Base-by-base conservation (phyloP, 1,140 invertebrate genomes). In the Mizuhopecten yessoensis region DNA sequence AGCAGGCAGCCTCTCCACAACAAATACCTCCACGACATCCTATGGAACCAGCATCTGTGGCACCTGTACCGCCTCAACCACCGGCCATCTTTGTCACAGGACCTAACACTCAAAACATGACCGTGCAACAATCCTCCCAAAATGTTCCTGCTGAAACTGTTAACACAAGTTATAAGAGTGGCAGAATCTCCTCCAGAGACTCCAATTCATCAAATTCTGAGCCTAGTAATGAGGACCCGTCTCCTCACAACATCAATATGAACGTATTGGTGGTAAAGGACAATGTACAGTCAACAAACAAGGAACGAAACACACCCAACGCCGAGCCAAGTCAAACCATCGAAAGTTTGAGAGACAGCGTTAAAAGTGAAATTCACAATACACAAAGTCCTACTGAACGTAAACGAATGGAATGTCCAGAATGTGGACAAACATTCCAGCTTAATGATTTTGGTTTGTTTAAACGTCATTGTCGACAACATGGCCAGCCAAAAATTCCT, bases 401-500 rank as follows among this genome's bases (percentile, higher is more conserved):
- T 13, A 96, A 95, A 75, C 95, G 33, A 90, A 88, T 96, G 33
- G 94, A 95, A 88, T 96, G 95, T 87, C 94, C 94, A 11, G 94
- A 95, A 88, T 96, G 95, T 93, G 92, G 93, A 7, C 94, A 95
- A 87, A 94, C 94, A 42, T 96, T 96, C 91, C 95, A 95, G 91
- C 89, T 96, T 34, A 96, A 96, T 91, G 95, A 96, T 87, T 96
- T 96, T 94, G 95, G 95, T 33, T 94, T 95, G n/a, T 96, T 95
- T 91, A 96, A 96, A 90, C 92, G 95, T 17, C 95, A 96, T 86
- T 96, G 95, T 89, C 91, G 95, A 5, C 94, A 95, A 87, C 95
- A 96, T 91, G 93, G 94, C 33, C 92, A 93, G 34, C 88, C 90
- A 23, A 87, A 91, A 39, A 89, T 90, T 20, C 89, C 87, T 34